These are phyloP conservation scores for Labia minor DNA, from an alignment of 2,888 invertebrate genomes.

Conservation along the genomic window DNA sequence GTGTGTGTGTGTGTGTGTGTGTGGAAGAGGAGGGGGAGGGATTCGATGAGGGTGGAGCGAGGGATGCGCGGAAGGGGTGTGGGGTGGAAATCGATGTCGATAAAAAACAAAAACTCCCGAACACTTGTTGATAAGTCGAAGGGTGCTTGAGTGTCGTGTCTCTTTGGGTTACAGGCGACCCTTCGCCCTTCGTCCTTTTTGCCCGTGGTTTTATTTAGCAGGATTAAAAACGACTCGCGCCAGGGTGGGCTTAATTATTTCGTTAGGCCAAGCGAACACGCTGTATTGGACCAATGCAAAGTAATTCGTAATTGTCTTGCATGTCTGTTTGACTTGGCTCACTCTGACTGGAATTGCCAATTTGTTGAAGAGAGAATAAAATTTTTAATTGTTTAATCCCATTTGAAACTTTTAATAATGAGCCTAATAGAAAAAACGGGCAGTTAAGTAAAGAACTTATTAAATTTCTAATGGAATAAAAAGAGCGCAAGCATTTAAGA, in stretches of 20 bases:
- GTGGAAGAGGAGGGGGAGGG: too few relatives aligned
- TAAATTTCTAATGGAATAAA: neutral
- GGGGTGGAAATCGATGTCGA: constrained; percentile 1
- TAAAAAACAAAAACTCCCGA: constrained; percentile 4
- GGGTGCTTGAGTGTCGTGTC: neutral
- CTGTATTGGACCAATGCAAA: constrained; percentile 8
- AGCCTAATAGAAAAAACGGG: neutral
- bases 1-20: too few relatives aligned
- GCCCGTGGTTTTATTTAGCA: neutral
- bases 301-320: constrained; percentile 8
- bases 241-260: constrained; percentile 1
- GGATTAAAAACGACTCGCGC: constrained; percentile 13
- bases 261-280: constrained; percentile 4
- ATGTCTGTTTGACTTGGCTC: constrained; percentile 8
- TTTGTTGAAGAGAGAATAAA: neutral
- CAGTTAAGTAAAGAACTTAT: constrained; percentile 1
- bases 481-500: neutral
- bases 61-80: too few relatives aligned
- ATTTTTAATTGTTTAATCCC: constrained; percentile 8
- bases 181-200: constrained; percentile 3
- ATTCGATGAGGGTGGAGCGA: too few relatives aligned
- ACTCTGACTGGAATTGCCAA: neutral
- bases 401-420: constrained; percentile 13
- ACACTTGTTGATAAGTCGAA: constrained; percentile 7
- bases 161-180: neutral